Base-by-base conservation (phyloP, 2,113 vertebrate species). In the Carlito syrichta region DNA sequence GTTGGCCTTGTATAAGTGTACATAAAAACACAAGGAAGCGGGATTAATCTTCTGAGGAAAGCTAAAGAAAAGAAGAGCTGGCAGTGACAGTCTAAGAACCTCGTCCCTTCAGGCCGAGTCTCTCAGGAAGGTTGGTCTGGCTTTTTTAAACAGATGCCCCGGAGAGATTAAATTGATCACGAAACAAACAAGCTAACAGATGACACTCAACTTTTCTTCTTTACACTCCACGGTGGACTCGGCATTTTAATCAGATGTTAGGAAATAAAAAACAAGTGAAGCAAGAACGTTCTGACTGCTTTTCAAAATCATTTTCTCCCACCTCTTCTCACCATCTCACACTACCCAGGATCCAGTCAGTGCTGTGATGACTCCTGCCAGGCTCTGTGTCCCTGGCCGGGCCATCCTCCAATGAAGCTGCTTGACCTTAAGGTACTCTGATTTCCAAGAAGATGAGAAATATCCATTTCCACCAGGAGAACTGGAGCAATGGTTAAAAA, bases 301-400 rank as follows among this genome's bases (percentile, higher is more conserved):
- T 97, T 97, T 97, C 60, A 81, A 87, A 97, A 94, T 74, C n/a
- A 2, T 79, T 45, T 97, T 35, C 48, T 90, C 23, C 86, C 56
- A 63, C 43, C 52, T 89, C 69, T 38, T 25, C 25, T 90, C 23
- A 73, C 35, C 85, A 40, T 76, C 62, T 77, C 79, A 71, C 54
- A 19, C 40, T 43, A 58, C 23, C 19, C 6, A 4, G 68, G 38
- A 94, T 86, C 92, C 91, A 85, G 77, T 95, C 77, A 89, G 84
- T 11, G 16, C 73, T 1, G 7, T 38, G 50, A 48, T 14, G 16
- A 30, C 52, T 54, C 68, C 82, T 83, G 66, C 87, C n/a, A 52
- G 60, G n/a, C 38, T 20, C 71, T 10, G 3, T 2, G n/a, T 6
- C 30, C 22, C 56, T n/a, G 79, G 63, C 3, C 17, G 40, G 66